phyloP scores from a whole-genome alignment of 1,140 invertebrate genomes.

The Ridgeia piscesae region DNA sequence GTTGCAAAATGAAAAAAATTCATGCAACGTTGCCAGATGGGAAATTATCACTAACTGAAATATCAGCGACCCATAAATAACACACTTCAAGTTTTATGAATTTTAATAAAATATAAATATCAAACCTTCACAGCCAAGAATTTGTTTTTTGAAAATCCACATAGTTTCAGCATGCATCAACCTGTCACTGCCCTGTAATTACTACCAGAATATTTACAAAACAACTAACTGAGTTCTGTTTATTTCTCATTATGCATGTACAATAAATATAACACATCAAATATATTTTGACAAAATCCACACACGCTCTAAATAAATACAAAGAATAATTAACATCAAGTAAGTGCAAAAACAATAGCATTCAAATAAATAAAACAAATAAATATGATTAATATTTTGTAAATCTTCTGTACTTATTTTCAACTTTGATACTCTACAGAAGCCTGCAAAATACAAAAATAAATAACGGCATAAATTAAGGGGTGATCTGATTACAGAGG shows the following conservation, averaged over 20 bases:
- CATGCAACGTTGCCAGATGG: no score
- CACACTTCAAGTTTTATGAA: not conserved
- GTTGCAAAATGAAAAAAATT: no score
- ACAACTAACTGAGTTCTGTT: not conserved
- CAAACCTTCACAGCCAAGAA: not conserved
- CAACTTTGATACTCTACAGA: no score
- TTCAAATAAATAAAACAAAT: not conserved
- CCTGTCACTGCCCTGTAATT: not conserved
- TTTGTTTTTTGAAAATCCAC: not conserved
- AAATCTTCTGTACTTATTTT: no score
- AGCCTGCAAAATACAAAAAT: not conserved
- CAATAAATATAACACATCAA: not conserved
- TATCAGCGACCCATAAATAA: not conserved
- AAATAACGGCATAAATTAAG: not conserved
- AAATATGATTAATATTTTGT: not conserved
- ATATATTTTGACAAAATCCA: not conserved
- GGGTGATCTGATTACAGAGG: not conserved
- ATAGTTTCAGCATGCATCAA: not conserved
- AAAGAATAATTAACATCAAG: not conserved
- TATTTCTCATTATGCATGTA: not conserved
- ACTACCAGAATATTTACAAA: not conserved
- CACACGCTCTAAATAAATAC: not conserved
- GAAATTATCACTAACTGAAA: not conserved
- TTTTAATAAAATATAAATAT: not conserved
- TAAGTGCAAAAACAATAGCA: not conserved